Conservation (phyloP, 2,113 vertebrate genomes). For the Panthera leo region DNA sequence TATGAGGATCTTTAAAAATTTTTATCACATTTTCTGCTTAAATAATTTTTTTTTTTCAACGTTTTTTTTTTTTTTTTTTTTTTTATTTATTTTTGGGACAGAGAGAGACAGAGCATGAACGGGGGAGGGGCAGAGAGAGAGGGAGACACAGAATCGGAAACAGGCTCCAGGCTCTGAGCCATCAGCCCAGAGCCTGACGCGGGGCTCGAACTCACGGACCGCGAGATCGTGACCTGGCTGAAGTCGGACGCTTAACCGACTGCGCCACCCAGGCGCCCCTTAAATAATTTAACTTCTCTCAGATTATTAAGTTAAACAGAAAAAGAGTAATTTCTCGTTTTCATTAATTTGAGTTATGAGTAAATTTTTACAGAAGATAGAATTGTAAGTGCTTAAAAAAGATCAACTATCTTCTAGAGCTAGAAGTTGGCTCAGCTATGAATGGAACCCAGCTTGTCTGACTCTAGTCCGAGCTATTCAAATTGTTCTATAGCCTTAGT, state of each 20-base stretch:
- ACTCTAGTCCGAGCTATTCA: neutral
- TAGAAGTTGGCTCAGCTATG: neutral
- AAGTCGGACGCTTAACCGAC: no score
- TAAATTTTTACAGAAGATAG: slow-evolving; percentile 18
- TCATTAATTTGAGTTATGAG: neutral
- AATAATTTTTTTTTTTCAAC: no score
- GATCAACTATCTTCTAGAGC: neutral
- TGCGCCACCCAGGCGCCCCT: no score
- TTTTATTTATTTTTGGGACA: no score
- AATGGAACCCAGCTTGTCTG: neutral
- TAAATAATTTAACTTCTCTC: neutral
- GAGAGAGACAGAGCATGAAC: no score
- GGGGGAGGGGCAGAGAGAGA: no score
- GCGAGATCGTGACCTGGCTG: no score
- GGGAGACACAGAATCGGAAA: no score
- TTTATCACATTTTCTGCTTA: neutral
- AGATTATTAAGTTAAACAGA: neutral
- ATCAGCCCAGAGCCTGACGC: no score
- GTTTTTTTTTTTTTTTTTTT: no score
- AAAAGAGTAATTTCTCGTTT: neutral
- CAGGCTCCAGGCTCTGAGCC: no score
- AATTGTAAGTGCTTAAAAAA: slow-evolving; percentile 35
- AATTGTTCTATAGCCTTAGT: neutral
- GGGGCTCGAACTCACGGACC: no score
- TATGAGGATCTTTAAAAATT: neutral